A percentile compares a stretch with the other conserved stretches of the same genome.
These are phyloP conservation scores for Phymastichus coffea DNA, from an alignment of 1,140 invertebrate species.

Conservation along the genomic window DNA sequence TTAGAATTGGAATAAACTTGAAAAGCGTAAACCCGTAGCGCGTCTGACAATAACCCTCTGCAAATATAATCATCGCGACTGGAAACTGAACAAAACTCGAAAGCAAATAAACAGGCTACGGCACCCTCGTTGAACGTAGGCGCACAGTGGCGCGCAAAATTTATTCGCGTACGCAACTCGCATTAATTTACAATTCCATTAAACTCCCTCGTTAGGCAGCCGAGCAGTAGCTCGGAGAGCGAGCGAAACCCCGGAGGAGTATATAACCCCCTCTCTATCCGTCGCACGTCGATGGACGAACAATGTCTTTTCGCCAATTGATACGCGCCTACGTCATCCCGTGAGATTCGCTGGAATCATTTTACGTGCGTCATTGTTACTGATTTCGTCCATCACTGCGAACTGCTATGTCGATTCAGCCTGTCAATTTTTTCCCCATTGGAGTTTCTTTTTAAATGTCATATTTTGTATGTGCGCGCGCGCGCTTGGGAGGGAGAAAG, in stretches of 20 bases:
- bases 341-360: conserved; percentile 9
- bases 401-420: neutral
- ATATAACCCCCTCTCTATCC: neutral
- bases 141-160: conserved; percentile 25
- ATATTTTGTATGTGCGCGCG: too few relatives aligned
- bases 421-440: conserved; percentile 9
- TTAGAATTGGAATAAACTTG: too few relatives aligned
- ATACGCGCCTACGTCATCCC: conserved; percentile 23
- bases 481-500: too few relatives aligned
- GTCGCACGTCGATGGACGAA: neutral
- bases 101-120: too few relatives aligned
- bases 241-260: conserved; percentile 7
- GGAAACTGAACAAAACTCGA: too few relatives aligned
- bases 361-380: neutral
- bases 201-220: conserved; percentile 2
- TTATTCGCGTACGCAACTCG: neutral
- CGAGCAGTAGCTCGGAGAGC: neutral
- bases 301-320: conserved; percentile 25
- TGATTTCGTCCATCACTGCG: conserved; percentile 5
- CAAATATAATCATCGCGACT: too few relatives aligned
- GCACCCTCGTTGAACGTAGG: too few relatives aligned
- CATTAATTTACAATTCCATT: conserved; percentile 29
- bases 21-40: too few relatives aligned
- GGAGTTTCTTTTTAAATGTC: too few relatives aligned
- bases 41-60: too few relatives aligned